phyloP scores from a whole-genome alignment of 2,797 vertebrate species.

The Falco berigora region DNA sequence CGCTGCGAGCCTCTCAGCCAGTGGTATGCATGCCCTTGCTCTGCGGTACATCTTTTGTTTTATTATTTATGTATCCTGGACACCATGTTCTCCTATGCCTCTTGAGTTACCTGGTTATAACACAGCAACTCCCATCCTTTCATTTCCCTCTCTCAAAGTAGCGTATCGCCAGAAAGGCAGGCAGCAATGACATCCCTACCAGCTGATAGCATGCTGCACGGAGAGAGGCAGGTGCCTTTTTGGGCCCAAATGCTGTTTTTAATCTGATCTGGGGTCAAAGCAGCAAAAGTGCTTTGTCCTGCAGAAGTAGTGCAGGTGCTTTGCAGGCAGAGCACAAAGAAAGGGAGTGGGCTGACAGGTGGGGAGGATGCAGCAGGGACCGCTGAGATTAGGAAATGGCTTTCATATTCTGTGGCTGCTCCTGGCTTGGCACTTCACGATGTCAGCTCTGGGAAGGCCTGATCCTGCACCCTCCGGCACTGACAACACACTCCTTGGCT shows the following conservation, averaged over 20 bases:
- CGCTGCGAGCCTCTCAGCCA: neutral
- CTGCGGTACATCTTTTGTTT: neutral
- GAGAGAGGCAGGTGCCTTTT: neutral
- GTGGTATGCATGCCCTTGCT: accelerated
- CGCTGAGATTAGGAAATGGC: neutral
- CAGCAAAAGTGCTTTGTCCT: neutral
- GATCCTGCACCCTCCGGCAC: neutral
- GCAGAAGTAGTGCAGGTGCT: accelerated
- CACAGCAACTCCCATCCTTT: neutral
- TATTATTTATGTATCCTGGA: neutral
- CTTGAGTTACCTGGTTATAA: neutral
- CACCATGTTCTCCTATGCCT: neutral
- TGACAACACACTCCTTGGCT: neutral
- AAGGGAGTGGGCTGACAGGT: neutral
- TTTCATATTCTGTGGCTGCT: neutral
- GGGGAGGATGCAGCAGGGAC: neutral
- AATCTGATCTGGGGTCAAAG: neutral
- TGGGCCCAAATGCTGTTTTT: neutral
- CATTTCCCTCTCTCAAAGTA: neutral
- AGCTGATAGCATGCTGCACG: accelerated
- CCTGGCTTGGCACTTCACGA: neutral
- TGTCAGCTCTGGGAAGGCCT: neutral
- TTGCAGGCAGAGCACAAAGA: neutral
- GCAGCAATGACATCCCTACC: neutral
- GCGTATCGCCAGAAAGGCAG: accelerated